Evolutionary conservation across 2,888 invertebrate species (phyloP).

Genomic region (Drosophila aldrichi): DNA sequence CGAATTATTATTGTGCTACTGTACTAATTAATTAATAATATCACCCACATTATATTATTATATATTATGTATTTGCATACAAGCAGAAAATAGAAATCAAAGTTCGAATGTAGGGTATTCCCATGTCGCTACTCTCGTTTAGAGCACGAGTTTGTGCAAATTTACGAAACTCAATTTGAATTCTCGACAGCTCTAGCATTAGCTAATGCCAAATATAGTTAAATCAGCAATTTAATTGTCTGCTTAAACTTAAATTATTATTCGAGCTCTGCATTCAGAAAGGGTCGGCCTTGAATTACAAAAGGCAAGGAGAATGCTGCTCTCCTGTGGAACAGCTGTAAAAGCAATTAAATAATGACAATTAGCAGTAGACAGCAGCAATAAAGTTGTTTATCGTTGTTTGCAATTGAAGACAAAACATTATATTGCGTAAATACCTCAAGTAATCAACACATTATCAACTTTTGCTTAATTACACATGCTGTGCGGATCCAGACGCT

Average conservation of each 20-base stretch:
- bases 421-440: conserved; percentile 65
- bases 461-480: conserved; percentile 73
- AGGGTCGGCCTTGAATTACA: background rate
- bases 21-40: too few relatives aligned
- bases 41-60: too few relatives aligned
- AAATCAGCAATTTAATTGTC: conserved; percentile 18
- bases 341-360: conserved; percentile 73
- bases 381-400: conserved; percentile 27
- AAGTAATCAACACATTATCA: conserved; percentile 77
- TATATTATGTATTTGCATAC: too few relatives aligned
- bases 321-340: conserved; percentile 26
- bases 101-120: too few relatives aligned
- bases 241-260: conserved; percentile 22
- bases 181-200: conserved; percentile 35
- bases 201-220: conserved; percentile 33
- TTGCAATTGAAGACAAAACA: conserved; percentile 15
- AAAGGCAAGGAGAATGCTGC: background rate
- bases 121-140: too few relatives aligned
- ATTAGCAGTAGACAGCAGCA: conserved; percentile 39
- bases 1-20: too few relatives aligned
- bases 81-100: too few relatives aligned
- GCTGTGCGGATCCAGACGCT: conserved; percentile 12
- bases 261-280: background rate
- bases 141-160: background rate
- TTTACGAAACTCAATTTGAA: conserved; percentile 22